Percentiles rank a stretch among this genome's conserved stretches.
Evolutionary conservation across 2,797 vertebrate genomes (phyloP).

Genomic region (Sebastes paucispinis): DNA sequence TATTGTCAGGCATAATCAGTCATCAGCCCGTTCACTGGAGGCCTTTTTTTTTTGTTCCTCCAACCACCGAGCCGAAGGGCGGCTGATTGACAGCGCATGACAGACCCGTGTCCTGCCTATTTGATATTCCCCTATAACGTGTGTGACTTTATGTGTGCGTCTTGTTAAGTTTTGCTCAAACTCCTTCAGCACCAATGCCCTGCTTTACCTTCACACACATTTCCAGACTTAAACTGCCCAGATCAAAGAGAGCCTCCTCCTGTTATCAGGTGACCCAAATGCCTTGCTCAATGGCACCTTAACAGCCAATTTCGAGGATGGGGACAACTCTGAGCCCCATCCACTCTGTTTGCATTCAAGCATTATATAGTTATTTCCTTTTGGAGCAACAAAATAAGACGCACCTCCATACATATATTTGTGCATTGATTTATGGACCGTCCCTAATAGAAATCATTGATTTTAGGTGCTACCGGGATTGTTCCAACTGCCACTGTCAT

Average conservation of each 20-base stretch:
- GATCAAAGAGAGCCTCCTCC: neutral
- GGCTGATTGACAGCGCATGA: conserved; percentile 60
- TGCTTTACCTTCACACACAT: conserved; percentile 11
- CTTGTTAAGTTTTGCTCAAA: conserved; percentile 20
- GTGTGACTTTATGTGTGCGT: neutral
- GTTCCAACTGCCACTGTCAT: neutral
- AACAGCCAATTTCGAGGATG: neutral
- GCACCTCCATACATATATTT: neutral
- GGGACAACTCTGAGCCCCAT: neutral
- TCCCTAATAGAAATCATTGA: neutral
- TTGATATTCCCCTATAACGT: conserved; percentile 16
- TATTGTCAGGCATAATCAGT: conserved; percentile 70
- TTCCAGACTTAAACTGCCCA: neutral
- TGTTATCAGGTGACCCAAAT: neutral
- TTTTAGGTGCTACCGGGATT: neutral
- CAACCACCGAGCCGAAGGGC: conserved; percentile 67
- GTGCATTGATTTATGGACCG: neutral
- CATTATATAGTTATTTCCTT: neutral
- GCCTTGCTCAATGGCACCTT: neutral
- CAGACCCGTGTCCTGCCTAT: conserved; percentile 29
- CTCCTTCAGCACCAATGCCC: neutral
- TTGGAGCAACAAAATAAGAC: neutral
- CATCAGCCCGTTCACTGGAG: conserved; percentile 58
- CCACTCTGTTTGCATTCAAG: neutral
- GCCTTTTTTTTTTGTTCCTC: conserved; percentile 53